These are phyloP conservation scores for Drosophila vallismaia DNA, from an alignment of 2,888 invertebrate genomes.

Conservation along the genomic window DNA sequence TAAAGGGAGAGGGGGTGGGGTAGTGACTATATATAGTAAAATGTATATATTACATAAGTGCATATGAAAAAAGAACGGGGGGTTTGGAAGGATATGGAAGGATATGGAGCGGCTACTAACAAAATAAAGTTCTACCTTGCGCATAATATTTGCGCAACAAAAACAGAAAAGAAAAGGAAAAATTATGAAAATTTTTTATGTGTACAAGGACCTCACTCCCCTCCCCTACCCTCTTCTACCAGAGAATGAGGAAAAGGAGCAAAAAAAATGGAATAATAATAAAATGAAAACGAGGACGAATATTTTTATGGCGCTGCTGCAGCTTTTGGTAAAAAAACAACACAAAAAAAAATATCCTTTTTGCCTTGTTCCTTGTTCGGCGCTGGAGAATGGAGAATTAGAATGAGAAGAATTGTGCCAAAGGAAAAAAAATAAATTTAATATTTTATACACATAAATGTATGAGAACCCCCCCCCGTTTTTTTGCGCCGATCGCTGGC, in stretches of 20 bases:
- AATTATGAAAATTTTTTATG: constrained; percentile 47
- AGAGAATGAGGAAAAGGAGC: too few relatives aligned
- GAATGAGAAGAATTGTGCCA: constrained; percentile 13
- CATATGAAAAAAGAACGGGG: background rate
- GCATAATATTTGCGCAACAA: constrained; percentile 43
- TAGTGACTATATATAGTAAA: background rate
- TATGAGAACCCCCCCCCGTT: constrained; percentile 1
- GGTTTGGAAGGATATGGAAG: background rate
- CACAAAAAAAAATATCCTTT: background rate
- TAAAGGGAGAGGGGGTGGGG: background rate
- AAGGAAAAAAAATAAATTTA: constrained; percentile 2
- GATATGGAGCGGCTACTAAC: constrained; percentile 14
- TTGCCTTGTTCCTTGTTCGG: background rate
- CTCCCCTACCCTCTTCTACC: too few relatives aligned
- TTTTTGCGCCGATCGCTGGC: background rate
- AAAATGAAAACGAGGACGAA: constrained; percentile 49
- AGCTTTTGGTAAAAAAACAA: background rate
- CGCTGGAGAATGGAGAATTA: background rate
- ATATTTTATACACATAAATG: background rate
- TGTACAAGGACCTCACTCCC: constrained; percentile 9
- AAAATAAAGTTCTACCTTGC: constrained; percentile 39
- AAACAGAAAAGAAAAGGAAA: constrained; percentile 2
- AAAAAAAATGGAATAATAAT: constrained; percentile 36
- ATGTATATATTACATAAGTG: constrained; percentile 22
- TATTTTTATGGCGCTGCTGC: constrained; percentile 38